Base-by-base conservation (phyloP, 2,888 invertebrate genomes). In the Malthinus flaveolus region DNA sequence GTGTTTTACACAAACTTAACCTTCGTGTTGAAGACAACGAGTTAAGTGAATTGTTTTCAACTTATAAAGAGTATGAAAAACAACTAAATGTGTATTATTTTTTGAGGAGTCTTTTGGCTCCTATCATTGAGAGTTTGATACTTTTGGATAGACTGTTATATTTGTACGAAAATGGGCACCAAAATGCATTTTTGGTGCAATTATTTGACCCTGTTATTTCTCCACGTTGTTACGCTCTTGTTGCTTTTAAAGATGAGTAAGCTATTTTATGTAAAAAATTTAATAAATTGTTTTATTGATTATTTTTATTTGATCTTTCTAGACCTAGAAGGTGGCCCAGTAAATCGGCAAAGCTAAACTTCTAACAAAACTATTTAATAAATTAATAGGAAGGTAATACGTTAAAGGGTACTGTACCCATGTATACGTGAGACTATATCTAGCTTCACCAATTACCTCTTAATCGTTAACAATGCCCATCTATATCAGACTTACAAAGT, bases 151-250 rank as follows among this genome's bases (percentile, higher is more conserved):
- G 94, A 68, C 75, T 91, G 37, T 79, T 91, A 68, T 95, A 83
- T 82, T 83, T 96, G 32, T 78, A 84, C 58, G 92, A 93, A 72
- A 81, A 81, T 68, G 83, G 82, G 1, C 81, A 81, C 69, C 70
- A 80, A 7, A 79, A 83, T 61, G 83, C 86, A 11, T 85, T 82
- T 79, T 75, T 95, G 57, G 85, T 93, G 15, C 86, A 88, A 69
- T 78, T 95, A 60, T 95, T 95, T 79, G 90, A 95, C 81, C 90
- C 93, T 5, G 82, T 90, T 0, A 78, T 89, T 57, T 95, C 95
- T 1, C 95, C 95, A 2, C 81, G 95, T 66, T 91, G 90, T 79
- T 90, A 89, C 76, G 88, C 85, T 36, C 83, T 93, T 68, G 80
- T 92, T 52, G 87, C 88, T 65, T 70, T 84, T 39, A 86, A 84